A percentile compares a stretch with the other conserved stretches of the same genome.
phyloP scores from a whole-genome alignment of 2,888 invertebrate genomes.

The Heliconius charithonia region DNA sequence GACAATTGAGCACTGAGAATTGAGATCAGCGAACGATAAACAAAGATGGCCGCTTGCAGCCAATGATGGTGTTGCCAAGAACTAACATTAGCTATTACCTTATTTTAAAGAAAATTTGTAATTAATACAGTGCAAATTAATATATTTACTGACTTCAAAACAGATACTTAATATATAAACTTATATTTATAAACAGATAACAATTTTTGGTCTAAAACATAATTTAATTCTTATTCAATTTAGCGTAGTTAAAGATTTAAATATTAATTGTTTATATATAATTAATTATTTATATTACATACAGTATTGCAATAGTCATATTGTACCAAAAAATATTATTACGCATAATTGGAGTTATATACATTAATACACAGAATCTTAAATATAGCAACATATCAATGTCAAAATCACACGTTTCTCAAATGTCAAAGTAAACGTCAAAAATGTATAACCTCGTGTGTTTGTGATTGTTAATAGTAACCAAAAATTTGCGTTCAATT shows the following conservation, averaged over 20 bases:
- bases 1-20: slow-evolving; percentile 4
- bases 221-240: no score
- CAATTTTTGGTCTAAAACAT: not conserved
- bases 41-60: slow-evolving; percentile 25
- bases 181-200: not conserved
- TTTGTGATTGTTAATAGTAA: slow-evolving; percentile 33
- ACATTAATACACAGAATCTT: not conserved
- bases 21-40: slow-evolving; percentile 16
- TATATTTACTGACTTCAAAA: not conserved
- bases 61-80: not conserved
- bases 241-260: no score
- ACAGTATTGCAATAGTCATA: no score
- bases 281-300: not conserved
- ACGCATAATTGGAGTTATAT: not conserved
- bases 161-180: not conserved
- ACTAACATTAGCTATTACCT: not conserved
- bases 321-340: not conserved
- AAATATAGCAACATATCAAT: not conserved
- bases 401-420: slow-evolving; percentile 35
- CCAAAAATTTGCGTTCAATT: slow-evolving; percentile 9
- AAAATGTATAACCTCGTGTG: slow-evolving; percentile 40
- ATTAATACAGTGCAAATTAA: not conserved
- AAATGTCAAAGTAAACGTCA: slow-evolving; percentile 18
- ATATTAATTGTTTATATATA: no score
- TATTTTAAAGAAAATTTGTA: not conserved